Evolutionary conservation across 2,888 invertebrate species (phyloP), one percentile per base, ranked within the genome.

Genomic region (Leucoptera coffeella): DNA sequence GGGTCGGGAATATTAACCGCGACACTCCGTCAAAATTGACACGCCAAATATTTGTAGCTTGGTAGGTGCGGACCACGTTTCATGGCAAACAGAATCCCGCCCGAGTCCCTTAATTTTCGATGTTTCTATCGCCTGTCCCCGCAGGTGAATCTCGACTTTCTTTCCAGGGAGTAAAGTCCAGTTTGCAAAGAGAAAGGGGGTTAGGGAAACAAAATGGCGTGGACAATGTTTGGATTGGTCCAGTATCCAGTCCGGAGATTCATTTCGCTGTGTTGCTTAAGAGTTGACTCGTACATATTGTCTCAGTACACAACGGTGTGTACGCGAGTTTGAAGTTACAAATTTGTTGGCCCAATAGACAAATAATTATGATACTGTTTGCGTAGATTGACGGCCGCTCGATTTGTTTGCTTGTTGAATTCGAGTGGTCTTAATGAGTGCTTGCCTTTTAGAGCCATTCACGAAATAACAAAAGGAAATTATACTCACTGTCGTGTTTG

Each of bases 31-130:
- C 69, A 64, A 67, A 71, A 71, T 71, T 71, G 72, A 71, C 72
- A 71, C 69, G 64, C 69, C 69, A 71, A 72, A 72, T 72, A 72
- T 71, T 72, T 71, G 72, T 67, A 61, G 61, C 67, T 67, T 64
- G 59, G 65, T 58, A 64, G n/a, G n/a, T 64, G 61, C 65, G 60
- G 65, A 69, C 64, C 59, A 65, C 65, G 65, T 61, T 65, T 61
- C 57, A 64, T 53, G 50, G 67, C 67, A 69, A 69, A 69, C 62
- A 65, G 64, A 65, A 59, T 57, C 64, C 64, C 60, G 67, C 65
- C 67, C 65, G 62, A 64, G 58, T 57, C 62, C 65, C 65, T 69
- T 69, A 67, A 69, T 69, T 67, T 67, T 64, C 64, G 60, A 65
- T 64, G 67, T 61, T 64, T 57, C 60, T 49, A 53, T 17, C 13